Evolutionary conservation across 23 tunicate species (phyloP).

Genomic region (Aplidium turbinatum): DNA sequence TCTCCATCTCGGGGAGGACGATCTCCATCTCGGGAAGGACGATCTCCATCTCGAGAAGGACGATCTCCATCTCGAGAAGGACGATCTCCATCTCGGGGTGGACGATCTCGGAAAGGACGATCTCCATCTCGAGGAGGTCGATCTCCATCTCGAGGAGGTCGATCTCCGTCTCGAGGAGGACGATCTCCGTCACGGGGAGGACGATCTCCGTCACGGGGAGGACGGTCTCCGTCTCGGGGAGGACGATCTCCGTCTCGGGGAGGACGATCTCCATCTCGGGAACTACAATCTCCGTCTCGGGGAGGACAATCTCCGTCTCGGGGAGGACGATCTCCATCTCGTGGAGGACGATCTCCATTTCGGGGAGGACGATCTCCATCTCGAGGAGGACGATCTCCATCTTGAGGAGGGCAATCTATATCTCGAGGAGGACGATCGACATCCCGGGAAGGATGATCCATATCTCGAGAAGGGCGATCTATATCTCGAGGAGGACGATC

Average conservation of each 20-base stretch:
- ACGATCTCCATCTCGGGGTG: slow-evolving; percentile 17
- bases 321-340: slow-evolving; percentile 36
- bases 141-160: slow-evolving; percentile 35
- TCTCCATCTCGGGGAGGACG: slow-evolving; percentile 54
- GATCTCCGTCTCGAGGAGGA: slow-evolving; percentile 41
- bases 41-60: slow-evolving; percentile 42
- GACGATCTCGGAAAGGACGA: slow-evolving; percentile 31
- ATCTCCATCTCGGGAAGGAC: slow-evolving; percentile 34
- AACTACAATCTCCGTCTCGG: slow-evolving; percentile 37
- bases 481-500: slow-evolving; percentile 37
- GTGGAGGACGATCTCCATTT: slow-evolving; percentile 21
- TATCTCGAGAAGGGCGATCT: background rate
- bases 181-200: slow-evolving; percentile 36
- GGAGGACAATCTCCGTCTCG: slow-evolving; percentile 36
- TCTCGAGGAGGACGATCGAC: slow-evolving; percentile 39
- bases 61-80: slow-evolving; percentile 39
- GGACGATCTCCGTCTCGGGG: slow-evolving; percentile 44
- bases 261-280: slow-evolving; percentile 45
- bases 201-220: slow-evolving; percentile 25
- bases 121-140: slow-evolving; percentile 55
- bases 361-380: slow-evolving; percentile 38
- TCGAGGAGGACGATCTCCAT: slow-evolving; percentile 36
- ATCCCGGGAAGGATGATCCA: slow-evolving; percentile 5
- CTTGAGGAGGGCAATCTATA: slow-evolving; percentile 19
- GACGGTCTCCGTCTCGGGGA: slow-evolving; percentile 40